Evolutionary conservation across 2,888 invertebrate species (phyloP).

Genomic region (Adelphocoris suturalis): DNA sequence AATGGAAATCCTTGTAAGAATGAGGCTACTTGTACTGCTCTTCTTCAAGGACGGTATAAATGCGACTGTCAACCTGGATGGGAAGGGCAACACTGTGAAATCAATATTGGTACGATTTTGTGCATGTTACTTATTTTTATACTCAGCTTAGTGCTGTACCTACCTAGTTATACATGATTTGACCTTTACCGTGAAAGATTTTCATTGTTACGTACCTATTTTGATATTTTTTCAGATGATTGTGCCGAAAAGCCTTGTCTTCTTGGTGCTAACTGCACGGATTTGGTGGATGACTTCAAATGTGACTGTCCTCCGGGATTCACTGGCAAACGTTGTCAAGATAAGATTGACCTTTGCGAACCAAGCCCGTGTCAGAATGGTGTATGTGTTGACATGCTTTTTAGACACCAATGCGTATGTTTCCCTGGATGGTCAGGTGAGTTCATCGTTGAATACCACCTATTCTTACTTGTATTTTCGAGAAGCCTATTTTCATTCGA

Average conservation of each 20-base stretch:
- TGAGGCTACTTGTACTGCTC: conserved; percentile 92
- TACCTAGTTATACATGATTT: neutral
- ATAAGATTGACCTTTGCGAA: conserved; percentile 94
- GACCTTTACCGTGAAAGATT: neutral
- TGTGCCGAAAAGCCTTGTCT: conserved; percentile 95
- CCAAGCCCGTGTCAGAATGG: conserved; percentile 96
- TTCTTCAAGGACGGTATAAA: conserved; percentile 94
- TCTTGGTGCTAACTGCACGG: conserved; percentile 94
- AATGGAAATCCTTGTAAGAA: conserved; percentile 95
- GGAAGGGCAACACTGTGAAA: conserved; percentile 97
- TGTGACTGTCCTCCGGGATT: conserved; percentile 97
- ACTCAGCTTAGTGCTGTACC: neutral
- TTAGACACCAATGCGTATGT: conserved; percentile 92
- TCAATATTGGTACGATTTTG: conserved; percentile 81
- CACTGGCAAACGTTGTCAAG: conserved; percentile 96
- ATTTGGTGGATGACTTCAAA: conserved; percentile 94
- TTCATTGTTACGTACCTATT: neutral
- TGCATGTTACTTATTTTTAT: neutral
- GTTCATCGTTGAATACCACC: neutral
- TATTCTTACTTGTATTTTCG: neutral
- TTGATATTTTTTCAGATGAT: conserved; percentile 84
- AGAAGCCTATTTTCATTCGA: neutral
- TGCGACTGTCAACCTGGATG: conserved; percentile 98
- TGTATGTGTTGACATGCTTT: conserved; percentile 93
- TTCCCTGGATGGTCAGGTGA: conserved; percentile 93